phyloP scores from a whole-genome alignment of 2,888 invertebrate species.

The Nycteola revayana region DNA sequence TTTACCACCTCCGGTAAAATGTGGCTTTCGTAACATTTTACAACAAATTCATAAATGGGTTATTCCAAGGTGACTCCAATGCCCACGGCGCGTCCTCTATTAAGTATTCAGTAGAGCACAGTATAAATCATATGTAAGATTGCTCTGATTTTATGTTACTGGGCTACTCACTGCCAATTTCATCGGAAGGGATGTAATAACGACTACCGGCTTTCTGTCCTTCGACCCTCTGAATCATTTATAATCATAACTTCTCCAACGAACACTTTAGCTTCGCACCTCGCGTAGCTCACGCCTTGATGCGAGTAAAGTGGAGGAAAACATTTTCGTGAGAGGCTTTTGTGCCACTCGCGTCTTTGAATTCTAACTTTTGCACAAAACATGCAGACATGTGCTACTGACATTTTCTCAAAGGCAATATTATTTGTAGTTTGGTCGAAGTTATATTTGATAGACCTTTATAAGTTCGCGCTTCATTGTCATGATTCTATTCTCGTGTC shows the following conservation, averaged over 20 bases:
- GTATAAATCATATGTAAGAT: constrained; percentile 43
- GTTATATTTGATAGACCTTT: constrained; percentile 15
- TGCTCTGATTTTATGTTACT: constrained; percentile 37
- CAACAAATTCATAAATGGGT: neutral
- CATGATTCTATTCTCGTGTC: constrained; percentile 35
- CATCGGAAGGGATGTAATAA: constrained; percentile 38
- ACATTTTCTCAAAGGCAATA: constrained; percentile 5
- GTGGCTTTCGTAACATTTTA: too few relatives aligned
- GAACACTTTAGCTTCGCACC: constrained; percentile 60
- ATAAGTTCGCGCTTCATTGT: constrained; percentile 26
- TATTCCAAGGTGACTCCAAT: constrained; percentile 31
- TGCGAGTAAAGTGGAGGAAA: constrained; percentile 43
- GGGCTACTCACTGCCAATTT: constrained; percentile 40
- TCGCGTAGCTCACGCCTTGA: constrained; percentile 49
- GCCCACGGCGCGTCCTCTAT: constrained; percentile 35
- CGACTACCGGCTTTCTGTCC: constrained; percentile 43
- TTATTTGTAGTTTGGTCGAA: too few relatives aligned
- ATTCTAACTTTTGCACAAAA: constrained; percentile 40
- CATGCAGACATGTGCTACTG: constrained; percentile 14
- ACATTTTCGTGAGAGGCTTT: constrained; percentile 46
- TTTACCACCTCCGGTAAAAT: too few relatives aligned
- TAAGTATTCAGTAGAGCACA: constrained; percentile 48
- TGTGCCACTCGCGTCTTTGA: constrained; percentile 42
- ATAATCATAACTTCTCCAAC: constrained; percentile 61
- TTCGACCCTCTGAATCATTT: constrained; percentile 60